Conservation (phyloP, 2,113 vertebrate genomes). For the Vidua macroura region DNA sequence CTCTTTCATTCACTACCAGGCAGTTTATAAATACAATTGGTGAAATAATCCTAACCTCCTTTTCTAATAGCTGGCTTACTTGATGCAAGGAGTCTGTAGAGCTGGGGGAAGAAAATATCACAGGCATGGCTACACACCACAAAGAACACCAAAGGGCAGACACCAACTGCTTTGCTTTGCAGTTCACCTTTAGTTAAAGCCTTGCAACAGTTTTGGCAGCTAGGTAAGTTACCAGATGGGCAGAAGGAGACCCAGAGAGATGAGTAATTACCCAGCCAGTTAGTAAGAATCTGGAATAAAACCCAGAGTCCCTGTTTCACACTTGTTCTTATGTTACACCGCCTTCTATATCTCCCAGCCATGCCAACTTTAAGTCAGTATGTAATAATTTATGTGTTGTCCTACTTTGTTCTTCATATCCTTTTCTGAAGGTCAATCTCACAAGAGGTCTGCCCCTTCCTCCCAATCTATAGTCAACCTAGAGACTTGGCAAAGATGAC, state of each 20-base stretch:
- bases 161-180: conserved; percentile 26
- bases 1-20: neutral
- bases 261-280: conserved; percentile 64
- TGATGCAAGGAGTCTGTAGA: neutral
- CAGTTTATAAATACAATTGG: neutral
- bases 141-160: conserved; percentile 49
- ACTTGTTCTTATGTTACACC: conserved; percentile 16
- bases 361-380: conserved; percentile 51
- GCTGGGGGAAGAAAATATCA: neutral
- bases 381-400: conserved; percentile 19
- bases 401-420: neutral
- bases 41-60: conserved; percentile 8
- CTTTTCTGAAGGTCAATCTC: conserved; percentile 34
- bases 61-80: neutral
- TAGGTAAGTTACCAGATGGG: conserved; percentile 50
- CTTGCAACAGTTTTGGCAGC: conserved; percentile 54
- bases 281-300: conserved; percentile 60
- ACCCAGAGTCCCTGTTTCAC: conserved; percentile 49
- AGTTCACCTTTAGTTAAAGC: conserved; percentile 60
- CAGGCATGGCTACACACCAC: conserved; percentile 2
- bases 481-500: neutral
- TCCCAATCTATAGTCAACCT: neutral
- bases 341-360: neutral
- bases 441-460: conserved; percentile 6
- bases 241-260: conserved; percentile 61